Evolutionary conservation across 1,140 invertebrate species (phyloP), one percentile per base, ranked within the genome.

Genomic region (Pachyrhynchus sulphureomaculatus): DNA sequence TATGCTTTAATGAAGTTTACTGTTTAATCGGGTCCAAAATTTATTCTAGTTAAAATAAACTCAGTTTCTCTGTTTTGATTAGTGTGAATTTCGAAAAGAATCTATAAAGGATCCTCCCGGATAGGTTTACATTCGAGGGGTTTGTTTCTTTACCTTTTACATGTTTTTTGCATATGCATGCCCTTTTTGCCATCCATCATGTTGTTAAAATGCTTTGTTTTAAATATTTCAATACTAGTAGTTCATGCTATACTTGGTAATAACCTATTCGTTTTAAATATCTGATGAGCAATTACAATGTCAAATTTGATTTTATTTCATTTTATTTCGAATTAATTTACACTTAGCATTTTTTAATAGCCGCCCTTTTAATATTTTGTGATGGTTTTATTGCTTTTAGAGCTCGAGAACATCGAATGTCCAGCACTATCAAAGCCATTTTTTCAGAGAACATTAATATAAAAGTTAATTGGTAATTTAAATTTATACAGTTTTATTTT

Each of bases 401-500:
- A 59, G 56, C 52, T 39, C 51, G 42, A 61, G 49, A 62, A 58
- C 57, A 33, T 65, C 66, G 64, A 68, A 71, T 73, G 71, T 65
- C 54, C 66, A 66, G 59, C 61, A 67, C 69, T 69, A 52, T 72
- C 59, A 74, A 74, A 74, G 72, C 72, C 56, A 68, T 69, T 63
- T 74, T 74, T 68, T 69, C 71, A 63, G 71, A 72, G 62, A 71
- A 72, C 70, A 67, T 74, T 58, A 71, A 72, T 64, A 62, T 62
- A 62, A 62, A 53, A 52, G 48, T 62, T 62, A 56, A 62, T 62
- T 62, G 60, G 60, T 62, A 62, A 62, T 55, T 72, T 71, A 61
- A 69, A 52, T 42, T 72, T 33, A 20, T 18, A 9, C 26, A 29
- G 33, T 36, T 36, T 53, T 49, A 12, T 49, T 15, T 17, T 29